A percentile compares a stretch with the other conserved stretches of the same genome.
Conservation (phyloP, 2,113 vertebrate genomes). For the Protobothrops mucrosquamatus region DNA sequence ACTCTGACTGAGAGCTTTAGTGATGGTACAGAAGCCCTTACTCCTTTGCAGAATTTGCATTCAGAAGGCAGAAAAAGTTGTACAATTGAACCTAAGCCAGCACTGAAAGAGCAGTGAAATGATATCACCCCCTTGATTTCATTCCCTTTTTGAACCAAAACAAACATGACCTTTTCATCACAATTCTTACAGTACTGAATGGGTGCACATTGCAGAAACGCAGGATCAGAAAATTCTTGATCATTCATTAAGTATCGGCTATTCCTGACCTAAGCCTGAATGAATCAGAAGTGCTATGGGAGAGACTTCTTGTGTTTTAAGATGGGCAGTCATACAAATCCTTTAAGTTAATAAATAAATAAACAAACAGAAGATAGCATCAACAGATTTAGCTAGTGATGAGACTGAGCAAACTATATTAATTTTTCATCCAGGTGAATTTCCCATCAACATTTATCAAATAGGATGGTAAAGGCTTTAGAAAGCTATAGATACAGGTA, state of each 20-base stretch:
- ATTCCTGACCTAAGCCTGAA: neutral
- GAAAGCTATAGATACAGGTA: neutral
- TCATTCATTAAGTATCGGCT: neutral
- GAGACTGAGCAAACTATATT: neutral
- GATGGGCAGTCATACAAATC: neutral
- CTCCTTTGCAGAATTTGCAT: neutral
- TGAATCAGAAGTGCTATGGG: neutral
- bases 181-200: neutral
- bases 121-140: neutral
- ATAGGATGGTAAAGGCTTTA: neutral
- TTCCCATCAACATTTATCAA: neutral
- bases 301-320: neutral
- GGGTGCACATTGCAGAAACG: neutral
- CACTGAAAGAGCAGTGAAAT: neutral
- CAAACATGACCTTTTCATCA: neutral
- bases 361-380: neutral
- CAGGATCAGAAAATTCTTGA: neutral
- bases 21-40: neutral
- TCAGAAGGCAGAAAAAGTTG: neutral
- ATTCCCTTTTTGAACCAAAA: conserved; percentile 1
- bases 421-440: neutral
- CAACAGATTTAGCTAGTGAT: neutral
- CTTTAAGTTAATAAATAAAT: neutral
- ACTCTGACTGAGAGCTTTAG: neutral
- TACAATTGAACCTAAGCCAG: neutral